Conservation (phyloP, 2,113 vertebrate species). For the Nipponia nippon region DNA sequence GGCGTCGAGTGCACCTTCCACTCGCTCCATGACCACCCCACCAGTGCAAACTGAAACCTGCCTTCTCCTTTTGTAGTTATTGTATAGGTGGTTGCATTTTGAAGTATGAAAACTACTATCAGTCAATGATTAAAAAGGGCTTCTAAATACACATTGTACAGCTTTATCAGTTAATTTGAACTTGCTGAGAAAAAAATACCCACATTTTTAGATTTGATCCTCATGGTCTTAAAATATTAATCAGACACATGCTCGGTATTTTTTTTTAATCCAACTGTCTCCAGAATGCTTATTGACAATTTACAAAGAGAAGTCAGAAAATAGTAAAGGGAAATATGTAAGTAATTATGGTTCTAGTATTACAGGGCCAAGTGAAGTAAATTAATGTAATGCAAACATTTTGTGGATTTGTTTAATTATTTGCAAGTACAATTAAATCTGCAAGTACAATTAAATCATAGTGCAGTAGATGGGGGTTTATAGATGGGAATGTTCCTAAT, state of each 20-base stretch:
- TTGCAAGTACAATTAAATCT: constrained; percentile 68
- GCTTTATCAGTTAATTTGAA: constrained; percentile 33
- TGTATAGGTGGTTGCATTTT: not conserved
- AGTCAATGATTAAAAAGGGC: not conserved
- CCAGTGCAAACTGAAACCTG: not conserved
- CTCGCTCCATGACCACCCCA: not conserved
- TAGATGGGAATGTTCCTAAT: constrained; percentile 17
- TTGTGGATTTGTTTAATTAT: constrained; percentile 72
- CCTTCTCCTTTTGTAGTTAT: not conserved
- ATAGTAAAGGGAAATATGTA: constrained; percentile 74
- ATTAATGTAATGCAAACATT: constrained; percentile 66
- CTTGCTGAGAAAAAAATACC: not conserved
- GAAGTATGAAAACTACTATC: not conserved
- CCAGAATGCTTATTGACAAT: constrained; percentile 74
- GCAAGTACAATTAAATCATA: constrained; percentile 59
- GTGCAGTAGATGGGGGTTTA: not conserved
- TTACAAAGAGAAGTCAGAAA: constrained; percentile 73
- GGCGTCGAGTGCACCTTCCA: not conserved
- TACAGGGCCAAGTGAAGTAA: constrained; percentile 67
- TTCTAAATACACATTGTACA: not conserved
- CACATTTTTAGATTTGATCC: constrained; percentile 65
- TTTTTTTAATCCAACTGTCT: constrained; percentile 71
- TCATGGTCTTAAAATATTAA: constrained; percentile 78
- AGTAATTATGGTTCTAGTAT: constrained; percentile 69
- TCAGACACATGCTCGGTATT: constrained; percentile 65